These are phyloP conservation scores for Rutpela maculata DNA, from an alignment of 2,888 invertebrate genomes.

Conservation along the genomic window DNA sequence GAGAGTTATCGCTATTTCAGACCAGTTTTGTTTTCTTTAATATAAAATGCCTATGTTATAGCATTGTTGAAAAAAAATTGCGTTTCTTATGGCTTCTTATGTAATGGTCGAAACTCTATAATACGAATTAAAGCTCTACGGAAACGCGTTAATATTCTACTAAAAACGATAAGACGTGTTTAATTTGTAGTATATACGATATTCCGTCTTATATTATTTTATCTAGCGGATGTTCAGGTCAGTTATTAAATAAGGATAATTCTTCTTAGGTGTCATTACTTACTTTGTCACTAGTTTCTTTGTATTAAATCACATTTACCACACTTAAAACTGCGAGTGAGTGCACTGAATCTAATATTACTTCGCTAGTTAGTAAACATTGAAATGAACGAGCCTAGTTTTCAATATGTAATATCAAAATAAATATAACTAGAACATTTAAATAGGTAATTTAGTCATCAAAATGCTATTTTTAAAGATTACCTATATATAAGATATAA, in stretches of 20 bases:
- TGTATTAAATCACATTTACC: background rate
- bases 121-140: background rate
- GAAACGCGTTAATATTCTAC: slow-evolving; percentile 11
- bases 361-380: background rate
- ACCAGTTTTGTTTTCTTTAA: slow-evolving; percentile 1
- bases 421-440: background rate
- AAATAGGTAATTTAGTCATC: background rate
- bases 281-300: background rate
- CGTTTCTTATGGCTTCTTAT: background rate
- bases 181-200: slow-evolving; percentile 23
- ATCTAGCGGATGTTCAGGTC: slow-evolving; percentile 24
- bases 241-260: slow-evolving; percentile 27
- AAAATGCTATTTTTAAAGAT: slow-evolving; percentile 10
- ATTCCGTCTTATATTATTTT: slow-evolving; percentile 9
- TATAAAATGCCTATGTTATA: background rate
- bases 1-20: background rate
- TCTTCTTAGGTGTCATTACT: slow-evolving; percentile 5
- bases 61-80: background rate
- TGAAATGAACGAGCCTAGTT: background rate
- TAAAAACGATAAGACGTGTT: slow-evolving; percentile 4
- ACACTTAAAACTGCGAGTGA: background rate
- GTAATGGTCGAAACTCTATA: background rate
- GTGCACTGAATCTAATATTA: background rate
- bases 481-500: background rate
- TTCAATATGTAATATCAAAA: background rate